These are phyloP conservation scores for Lagopus leucura DNA, from an alignment of 2,113 vertebrate species.

Conservation along the genomic window DNA sequence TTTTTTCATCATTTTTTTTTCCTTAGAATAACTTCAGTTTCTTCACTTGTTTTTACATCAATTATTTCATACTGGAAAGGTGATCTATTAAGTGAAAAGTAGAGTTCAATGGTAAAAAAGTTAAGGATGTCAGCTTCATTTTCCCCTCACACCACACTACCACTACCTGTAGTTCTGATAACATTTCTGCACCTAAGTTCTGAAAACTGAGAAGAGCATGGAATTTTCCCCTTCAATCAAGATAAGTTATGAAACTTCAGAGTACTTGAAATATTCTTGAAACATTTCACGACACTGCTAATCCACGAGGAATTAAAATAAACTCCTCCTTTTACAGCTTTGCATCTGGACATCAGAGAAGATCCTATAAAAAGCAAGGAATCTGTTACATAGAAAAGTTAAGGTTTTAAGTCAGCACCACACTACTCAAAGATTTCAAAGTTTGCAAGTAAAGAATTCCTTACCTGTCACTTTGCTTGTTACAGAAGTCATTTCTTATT, in stretches of 20 bases:
- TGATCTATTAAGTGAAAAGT: background rate
- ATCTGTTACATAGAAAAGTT: background rate
- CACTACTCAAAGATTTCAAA: background rate
- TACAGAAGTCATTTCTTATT: conserved; percentile 98
- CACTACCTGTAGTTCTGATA: background rate
- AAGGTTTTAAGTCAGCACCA: background rate
- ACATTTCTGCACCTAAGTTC: background rate
- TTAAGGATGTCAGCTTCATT: background rate
- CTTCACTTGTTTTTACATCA: background rate
- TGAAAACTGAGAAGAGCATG: background rate
- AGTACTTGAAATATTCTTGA: background rate
- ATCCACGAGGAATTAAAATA: background rate
- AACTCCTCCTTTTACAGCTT: background rate
- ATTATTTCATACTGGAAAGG: background rate
- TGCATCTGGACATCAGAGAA: background rate
- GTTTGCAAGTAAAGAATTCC: background rate
- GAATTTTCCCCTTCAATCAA: background rate
- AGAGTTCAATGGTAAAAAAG: background rate
- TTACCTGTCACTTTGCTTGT: conserved; percentile 98
- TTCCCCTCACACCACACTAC: background rate
- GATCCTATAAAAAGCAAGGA: background rate
- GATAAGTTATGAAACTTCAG: background rate
- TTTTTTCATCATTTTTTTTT: background rate
- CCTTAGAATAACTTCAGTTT: background rate
- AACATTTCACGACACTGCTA: background rate